These are phyloP conservation scores for Eupeodes corollae DNA, from an alignment of 1,140 invertebrate genomes.

Conservation along the genomic window DNA sequence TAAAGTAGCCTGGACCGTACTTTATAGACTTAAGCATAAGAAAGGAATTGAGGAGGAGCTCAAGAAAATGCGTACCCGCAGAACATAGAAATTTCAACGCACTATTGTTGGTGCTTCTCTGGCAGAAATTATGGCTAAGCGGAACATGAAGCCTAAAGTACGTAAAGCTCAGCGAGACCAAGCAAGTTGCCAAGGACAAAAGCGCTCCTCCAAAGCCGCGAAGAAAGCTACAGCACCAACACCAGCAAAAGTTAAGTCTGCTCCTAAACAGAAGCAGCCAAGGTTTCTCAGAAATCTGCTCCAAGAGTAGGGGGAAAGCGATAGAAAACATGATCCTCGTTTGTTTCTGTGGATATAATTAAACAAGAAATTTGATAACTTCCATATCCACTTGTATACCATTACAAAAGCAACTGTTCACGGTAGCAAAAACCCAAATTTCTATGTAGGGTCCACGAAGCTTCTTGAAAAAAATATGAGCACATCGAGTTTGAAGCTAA, in stretches of 20 bases:
- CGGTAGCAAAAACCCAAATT: too few species aligned
- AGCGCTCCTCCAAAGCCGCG: conserved; percentile 71
- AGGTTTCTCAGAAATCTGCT: conserved; percentile 70
- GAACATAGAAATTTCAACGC: conserved; percentile 91
- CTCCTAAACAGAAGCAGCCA: conserved; percentile 69
- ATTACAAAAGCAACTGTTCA: too few species aligned
- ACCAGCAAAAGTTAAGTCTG: conserved; percentile 59
- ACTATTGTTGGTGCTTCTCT: conserved; percentile 96
- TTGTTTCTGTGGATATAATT: too few species aligned
- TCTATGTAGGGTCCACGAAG: too few species aligned
- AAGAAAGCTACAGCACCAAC: conserved; percentile 69
- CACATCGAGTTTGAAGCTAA: too few species aligned
- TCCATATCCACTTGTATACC: too few species aligned
- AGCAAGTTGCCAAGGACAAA: conserved; percentile 88
- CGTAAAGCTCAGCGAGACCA: conserved; percentile 96
- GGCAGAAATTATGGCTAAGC: conserved; percentile 94
- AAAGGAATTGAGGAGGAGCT: conserved; percentile 94
- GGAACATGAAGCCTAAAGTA: conserved; percentile 99
- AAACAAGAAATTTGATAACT: too few species aligned
- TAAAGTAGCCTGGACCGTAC: conserved; percentile 97
- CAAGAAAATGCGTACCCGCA: conserved; percentile 86
- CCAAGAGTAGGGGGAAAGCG: conserved; percentile 91
- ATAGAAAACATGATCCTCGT: conserved; percentile 56
- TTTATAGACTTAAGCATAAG: conserved; percentile 98
- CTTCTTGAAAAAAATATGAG: too few species aligned